Percentiles rank a stretch among this genome's conserved stretches.
Conservation (phyloP, 2,797 vertebrate species). For the Phoxinus dragarum region DNA sequence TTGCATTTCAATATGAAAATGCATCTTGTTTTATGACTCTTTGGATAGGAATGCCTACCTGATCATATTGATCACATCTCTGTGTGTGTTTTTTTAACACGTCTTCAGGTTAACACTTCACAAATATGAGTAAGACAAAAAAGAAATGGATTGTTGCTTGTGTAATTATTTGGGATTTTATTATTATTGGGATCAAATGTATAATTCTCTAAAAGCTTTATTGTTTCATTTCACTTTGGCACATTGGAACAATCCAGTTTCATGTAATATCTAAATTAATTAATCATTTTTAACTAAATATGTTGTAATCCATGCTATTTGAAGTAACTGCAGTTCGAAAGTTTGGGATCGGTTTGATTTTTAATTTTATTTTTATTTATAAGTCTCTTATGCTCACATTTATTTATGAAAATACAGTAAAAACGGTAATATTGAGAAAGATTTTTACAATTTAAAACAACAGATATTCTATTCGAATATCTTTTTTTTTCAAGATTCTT, state of each 20-base stretch:
- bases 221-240: background rate
- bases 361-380: background rate
- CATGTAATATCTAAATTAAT: background rate
- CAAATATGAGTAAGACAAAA: background rate
- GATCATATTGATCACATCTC: background rate
- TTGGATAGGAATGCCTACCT: background rate
- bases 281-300: background rate
- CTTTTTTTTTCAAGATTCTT: background rate
- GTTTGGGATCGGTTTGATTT: background rate
- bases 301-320: background rate
- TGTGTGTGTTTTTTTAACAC: background rate
- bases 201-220: background rate
- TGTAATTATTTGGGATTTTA: background rate
- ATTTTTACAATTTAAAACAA: background rate
- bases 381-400: background rate
- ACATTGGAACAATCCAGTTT: background rate
- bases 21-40: background rate
- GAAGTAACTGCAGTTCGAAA: background rate
- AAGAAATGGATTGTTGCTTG: background rate
- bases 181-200: background rate
- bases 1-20: background rate
- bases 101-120: slow-evolving; percentile 8
- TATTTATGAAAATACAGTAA: background rate
- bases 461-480: background rate
- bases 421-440: too few species aligned